Conservation (phyloP, 2,888 invertebrate species). For the Hirudinaria manillensis region DNA sequence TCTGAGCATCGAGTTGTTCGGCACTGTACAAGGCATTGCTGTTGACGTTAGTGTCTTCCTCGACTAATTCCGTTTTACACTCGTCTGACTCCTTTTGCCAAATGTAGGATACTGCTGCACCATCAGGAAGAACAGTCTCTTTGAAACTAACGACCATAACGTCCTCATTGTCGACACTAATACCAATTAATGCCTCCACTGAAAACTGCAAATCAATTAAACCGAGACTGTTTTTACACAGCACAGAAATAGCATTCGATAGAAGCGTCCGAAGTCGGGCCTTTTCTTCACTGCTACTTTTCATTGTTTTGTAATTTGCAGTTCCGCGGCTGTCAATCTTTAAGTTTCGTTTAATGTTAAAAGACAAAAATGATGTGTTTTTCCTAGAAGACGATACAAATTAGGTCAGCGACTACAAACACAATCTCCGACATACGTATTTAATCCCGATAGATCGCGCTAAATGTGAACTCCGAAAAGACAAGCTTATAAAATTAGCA, state of each 20-base stretch:
- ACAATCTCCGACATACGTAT: background rate
- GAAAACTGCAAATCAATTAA: constrained; percentile 24
- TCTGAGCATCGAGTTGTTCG: constrained; percentile 9
- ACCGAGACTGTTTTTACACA: constrained; percentile 27
- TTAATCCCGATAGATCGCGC: constrained; percentile 8
- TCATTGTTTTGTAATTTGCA: constrained; percentile 15
- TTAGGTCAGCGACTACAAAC: too few relatives aligned
- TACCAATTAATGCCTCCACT: constrained; percentile 25
- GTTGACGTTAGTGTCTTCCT: background rate
- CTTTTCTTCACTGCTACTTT: constrained; percentile 10
- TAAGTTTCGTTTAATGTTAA: too few relatives aligned
- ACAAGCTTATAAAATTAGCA: too few relatives aligned
- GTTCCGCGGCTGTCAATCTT: background rate
- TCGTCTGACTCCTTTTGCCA: constrained; percentile 21
- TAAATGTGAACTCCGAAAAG: constrained; percentile 12
- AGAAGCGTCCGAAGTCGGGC: constrained; percentile 24
- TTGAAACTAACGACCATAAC: constrained; percentile 29
- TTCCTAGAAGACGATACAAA: too few relatives aligned
- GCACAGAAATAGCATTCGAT: constrained; percentile 25
- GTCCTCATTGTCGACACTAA: constrained; percentile 21
- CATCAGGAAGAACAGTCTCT: constrained; percentile 28
- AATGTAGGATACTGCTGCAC: constrained; percentile 19
- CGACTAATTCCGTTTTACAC: background rate
- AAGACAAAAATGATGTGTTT: too few relatives aligned
- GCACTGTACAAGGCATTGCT: background rate